Evolutionary conservation across 2,888 invertebrate species (phyloP), one percentile per base, ranked within the genome.

Genomic region (Chromoteleia sp.): DNA sequence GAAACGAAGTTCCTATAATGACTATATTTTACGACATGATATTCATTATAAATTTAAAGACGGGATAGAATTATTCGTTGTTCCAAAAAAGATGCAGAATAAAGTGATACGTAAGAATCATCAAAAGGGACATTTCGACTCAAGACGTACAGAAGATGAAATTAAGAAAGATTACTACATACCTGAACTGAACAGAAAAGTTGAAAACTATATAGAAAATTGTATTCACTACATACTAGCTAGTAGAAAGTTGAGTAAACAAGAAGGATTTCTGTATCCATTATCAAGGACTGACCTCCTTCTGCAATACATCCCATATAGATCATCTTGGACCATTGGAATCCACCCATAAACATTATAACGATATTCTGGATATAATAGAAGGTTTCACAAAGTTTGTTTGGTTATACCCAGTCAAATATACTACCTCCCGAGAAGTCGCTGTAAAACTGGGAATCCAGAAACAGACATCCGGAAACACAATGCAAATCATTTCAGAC

Each of bases 81-180:
- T 65, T 10, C 65, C 65, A 25, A 12, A 19, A 15, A 0, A 25
- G 0, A 65, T 65, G 65, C 50, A 65, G 8, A 17, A 39, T 2
- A 21, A 56, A 17, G 36, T 56, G 19, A 14, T 56, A 1, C 19
- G 15, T 7, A 39, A 10, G n/a, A 15, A 15, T 2, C 21, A 36
- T n/a, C 50, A 65, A 12, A 65, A 36, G 4, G 50, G 50, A 5
- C 50, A 65, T 36, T 65, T n/a, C 14, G 50, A 36, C 1, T 19
- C 8, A 1, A 15, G 41, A 8, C 19, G 45, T 8, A 68, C 68
- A 2, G 68, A 68, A 43, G 68, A 68, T 15, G 52, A 52, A 6
- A 8, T 68, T 0, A 68, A 54, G 6, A 29, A 43, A 39, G 25
- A 68, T n/a, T 68, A n/a, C 10, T 56, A 30, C 4, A 54, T 68